These are phyloP conservation scores for Colostygia pectinataria DNA, from an alignment of 2,888 invertebrate genomes.

Conservation along the genomic window DNA sequence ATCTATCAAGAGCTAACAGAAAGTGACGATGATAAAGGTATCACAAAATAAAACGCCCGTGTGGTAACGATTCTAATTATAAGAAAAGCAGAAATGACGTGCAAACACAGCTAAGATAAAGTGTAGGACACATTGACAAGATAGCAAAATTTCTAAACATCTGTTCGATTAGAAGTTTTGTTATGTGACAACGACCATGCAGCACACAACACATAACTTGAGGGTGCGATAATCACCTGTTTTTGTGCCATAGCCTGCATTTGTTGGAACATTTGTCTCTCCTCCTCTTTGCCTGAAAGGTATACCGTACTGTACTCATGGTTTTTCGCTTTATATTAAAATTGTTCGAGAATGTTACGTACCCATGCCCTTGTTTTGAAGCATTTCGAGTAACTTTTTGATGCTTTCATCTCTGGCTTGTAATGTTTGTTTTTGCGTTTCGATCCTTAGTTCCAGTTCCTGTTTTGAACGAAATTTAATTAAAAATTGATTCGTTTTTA, in stretches of 20 bases:
- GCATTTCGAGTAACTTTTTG: slow-evolving; percentile 98
- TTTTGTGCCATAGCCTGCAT: slow-evolving; percentile 98
- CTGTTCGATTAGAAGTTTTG: slow-evolving; percentile 47
- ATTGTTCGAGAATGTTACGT: slow-evolving; percentile 64
- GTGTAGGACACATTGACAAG: slow-evolving; percentile 54
- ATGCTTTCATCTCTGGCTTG: slow-evolving; percentile 98
- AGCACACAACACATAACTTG: slow-evolving; percentile 38
- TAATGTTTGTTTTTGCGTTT: slow-evolving; percentile 98
- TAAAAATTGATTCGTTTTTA: neutral
- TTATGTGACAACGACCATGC: slow-evolving; percentile 50
- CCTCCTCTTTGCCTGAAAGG: slow-evolving; percentile 95
- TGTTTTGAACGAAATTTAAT: slow-evolving; percentile 61
- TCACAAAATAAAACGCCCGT: slow-evolving; percentile 83
- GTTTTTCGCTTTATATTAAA: slow-evolving; percentile 26
- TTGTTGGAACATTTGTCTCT: slow-evolving; percentile 97
- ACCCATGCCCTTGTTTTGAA: slow-evolving; percentile 98
- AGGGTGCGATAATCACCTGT: slow-evolving; percentile 86
- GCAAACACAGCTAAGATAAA: slow-evolving; percentile 60
- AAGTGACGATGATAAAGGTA: slow-evolving; percentile 81
- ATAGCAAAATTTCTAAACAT: slow-evolving; percentile 55
- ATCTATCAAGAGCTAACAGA: slow-evolving; percentile 81
- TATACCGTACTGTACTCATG: slow-evolving; percentile 67
- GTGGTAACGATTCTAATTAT: slow-evolving; percentile 61
- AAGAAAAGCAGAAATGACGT: slow-evolving; percentile 73
- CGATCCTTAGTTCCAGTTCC: slow-evolving; percentile 97